phyloP scores from a whole-genome alignment of 92 coral and sea anemone genomes.

The Umimayanthus kanabou region DNA sequence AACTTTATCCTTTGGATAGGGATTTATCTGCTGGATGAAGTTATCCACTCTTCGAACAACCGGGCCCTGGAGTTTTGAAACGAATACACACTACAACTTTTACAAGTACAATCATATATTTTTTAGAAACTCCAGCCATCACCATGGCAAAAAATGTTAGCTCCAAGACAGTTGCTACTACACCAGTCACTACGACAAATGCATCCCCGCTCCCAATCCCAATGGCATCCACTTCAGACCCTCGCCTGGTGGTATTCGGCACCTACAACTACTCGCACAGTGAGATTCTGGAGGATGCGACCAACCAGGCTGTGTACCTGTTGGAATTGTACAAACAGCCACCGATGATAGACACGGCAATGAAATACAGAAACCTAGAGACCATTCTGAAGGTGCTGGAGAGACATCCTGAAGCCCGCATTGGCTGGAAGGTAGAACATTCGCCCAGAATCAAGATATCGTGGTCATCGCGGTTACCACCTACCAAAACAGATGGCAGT shows the following conservation, averaged over 20 bases:
- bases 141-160: not conserved
- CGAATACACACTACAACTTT: too few relatives aligned
- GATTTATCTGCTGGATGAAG: too few relatives aligned
- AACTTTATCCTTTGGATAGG: too few relatives aligned
- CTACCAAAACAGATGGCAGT: constrained; percentile 19
- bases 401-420: constrained; percentile 47
- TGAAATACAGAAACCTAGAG: constrained; percentile 62
- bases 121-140: not conserved
- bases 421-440: constrained; percentile 71
- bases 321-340: constrained; percentile 43
- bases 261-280: constrained; percentile 59
- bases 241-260: constrained; percentile 51
- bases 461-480: constrained; percentile 31
- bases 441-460: constrained; percentile 28
- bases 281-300: constrained; percentile 62
- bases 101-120: too few relatives aligned
- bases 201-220: constrained; percentile 1
- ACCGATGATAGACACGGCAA: constrained; percentile 62
- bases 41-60: too few relatives aligned
- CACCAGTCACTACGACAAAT: not conserved
- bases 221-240: constrained; percentile 4
- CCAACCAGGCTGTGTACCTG: constrained; percentile 64
- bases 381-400: constrained; percentile 54
- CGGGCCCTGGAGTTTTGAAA: too few relatives aligned
- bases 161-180: not conserved